Evolutionary conservation across 2,888 invertebrate genomes (phyloP).

Genomic region (Vanessa cardui): DNA sequence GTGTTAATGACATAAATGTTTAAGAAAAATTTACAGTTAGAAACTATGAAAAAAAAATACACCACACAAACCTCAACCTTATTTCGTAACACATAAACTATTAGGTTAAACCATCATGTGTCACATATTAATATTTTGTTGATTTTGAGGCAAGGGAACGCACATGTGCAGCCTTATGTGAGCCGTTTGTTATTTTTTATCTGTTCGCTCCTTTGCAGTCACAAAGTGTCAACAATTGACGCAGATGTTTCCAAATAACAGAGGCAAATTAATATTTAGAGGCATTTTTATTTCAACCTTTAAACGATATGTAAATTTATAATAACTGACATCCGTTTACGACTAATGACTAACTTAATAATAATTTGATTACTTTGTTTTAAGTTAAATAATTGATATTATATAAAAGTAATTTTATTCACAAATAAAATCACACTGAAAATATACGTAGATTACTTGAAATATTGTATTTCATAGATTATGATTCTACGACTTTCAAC

Average conservation of each 20-base stretch:
- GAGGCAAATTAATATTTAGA: constrained; percentile 28
- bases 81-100: constrained; percentile 18
- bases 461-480: no score
- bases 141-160: constrained; percentile 60
- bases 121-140: constrained; percentile 37
- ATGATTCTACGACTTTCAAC: no score
- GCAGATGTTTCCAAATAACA: constrained; percentile 58
- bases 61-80: constrained; percentile 45
- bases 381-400: no score
- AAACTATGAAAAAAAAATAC: constrained; percentile 44
- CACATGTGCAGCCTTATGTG: constrained; percentile 68
- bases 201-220: constrained; percentile 55
- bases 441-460: no score
- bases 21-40: constrained; percentile 59
- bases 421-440: no score
- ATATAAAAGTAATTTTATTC: no score
- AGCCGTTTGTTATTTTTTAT: constrained; percentile 71
- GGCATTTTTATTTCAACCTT: constrained; percentile 18
- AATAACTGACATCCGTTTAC: not conserved
- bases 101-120: not conserved
- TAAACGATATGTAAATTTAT: constrained; percentile 12
- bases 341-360: not conserved
- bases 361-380: not conserved
- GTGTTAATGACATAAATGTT: constrained; percentile 67
- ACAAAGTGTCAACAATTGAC: constrained; percentile 73